These are phyloP conservation scores for Alethe diademata DNA, from an alignment of 2,113 vertebrate species.

Conservation along the genomic window DNA sequence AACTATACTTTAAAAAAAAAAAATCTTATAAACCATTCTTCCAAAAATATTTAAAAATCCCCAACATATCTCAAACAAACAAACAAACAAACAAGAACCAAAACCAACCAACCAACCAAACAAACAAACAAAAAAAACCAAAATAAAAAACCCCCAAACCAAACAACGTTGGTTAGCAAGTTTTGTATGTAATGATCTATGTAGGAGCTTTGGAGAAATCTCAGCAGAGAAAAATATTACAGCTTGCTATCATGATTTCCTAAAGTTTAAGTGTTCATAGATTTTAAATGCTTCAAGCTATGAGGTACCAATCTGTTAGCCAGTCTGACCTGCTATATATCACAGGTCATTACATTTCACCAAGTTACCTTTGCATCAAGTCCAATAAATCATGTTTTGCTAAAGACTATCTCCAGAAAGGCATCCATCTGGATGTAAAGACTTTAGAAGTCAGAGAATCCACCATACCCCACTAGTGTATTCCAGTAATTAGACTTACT, in stretches of 20 bases:
- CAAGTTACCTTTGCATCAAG: not conserved
- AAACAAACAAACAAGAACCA: too few relatives aligned
- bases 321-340: constrained; percentile 34
- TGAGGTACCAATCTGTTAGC: not conserved
- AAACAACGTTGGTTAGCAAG: not conserved
- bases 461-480: not conserved
- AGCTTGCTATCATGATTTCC: constrained; percentile 20
- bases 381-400: constrained; percentile 4
- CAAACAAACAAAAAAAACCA: not conserved
- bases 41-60: not conserved
- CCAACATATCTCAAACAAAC: not conserved
- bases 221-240: constrained; percentile 8
- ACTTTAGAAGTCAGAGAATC: constrained; percentile 23
- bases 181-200: constrained; percentile 3
- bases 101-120: not conserved
- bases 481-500: constrained; percentile 1
- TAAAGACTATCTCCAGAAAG: constrained; percentile 30
- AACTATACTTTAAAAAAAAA: not conserved
- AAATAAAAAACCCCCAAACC: too few relatives aligned
- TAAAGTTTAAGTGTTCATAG: constrained; percentile 2
- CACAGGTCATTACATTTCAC: constrained; percentile 56
- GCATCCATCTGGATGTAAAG: not conserved
- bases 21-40: not conserved
- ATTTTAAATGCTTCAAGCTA: constrained; percentile 5
- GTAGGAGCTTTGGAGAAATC: constrained; percentile 7